Evolutionary conservation across 1,140 invertebrate species (phyloP).

Genomic region (Dryas iulia): DNA sequence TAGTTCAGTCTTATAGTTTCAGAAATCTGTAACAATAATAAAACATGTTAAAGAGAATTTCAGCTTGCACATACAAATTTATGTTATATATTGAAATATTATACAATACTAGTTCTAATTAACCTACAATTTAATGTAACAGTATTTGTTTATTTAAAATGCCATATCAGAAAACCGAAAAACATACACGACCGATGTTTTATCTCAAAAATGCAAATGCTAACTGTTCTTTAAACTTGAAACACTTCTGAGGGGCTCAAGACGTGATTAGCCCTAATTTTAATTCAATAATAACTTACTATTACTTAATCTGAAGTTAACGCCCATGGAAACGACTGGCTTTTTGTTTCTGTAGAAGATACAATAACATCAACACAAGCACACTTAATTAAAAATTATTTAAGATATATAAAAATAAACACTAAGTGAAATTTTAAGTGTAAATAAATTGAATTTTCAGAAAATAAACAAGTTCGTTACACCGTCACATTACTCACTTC

Average conservation of each 20-base stretch:
- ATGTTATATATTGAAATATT: background rate
- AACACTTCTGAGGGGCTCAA: conserved; percentile 4
- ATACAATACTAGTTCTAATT: background rate
- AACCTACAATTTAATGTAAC: background rate
- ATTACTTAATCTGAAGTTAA: conserved; percentile 68
- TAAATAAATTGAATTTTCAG: conserved; percentile 42
- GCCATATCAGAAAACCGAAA: background rate
- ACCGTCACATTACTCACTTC: conserved; percentile 58
- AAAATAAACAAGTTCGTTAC: conserved; percentile 59
- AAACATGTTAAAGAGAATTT: background rate
- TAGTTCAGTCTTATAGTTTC: conserved; percentile 60
- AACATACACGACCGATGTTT: background rate
- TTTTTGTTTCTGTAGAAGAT: conserved; percentile 45
- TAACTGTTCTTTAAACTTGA: background rate
- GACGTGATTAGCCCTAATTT: conserved; percentile 55
- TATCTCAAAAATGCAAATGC: background rate
- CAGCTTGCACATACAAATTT: background rate
- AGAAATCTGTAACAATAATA: conserved; percentile 42
- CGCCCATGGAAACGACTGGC: conserved; percentile 65
- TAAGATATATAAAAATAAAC: conserved; percentile 16
- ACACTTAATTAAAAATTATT: conserved; percentile 11
- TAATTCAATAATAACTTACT: conserved; percentile 70
- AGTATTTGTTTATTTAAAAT: background rate
- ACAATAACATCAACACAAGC: conserved; percentile 33
- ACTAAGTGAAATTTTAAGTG: background rate